phyloP scores from a whole-genome alignment of 2,888 invertebrate species.

The Machimus atricapillus region DNA sequence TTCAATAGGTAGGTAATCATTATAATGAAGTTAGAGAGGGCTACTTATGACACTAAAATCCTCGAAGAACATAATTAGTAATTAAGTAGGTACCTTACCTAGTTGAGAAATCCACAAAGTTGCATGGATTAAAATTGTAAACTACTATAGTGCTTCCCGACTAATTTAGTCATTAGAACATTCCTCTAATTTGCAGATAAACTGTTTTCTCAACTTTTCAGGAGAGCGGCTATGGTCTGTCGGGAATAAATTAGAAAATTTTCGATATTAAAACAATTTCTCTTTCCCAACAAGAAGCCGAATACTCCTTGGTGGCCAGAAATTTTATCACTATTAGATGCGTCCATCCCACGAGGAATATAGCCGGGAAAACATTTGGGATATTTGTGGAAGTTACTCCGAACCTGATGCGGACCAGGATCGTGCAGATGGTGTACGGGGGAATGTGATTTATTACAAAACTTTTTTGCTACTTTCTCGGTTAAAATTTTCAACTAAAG shows the following conservation, averaged over 20 bases:
- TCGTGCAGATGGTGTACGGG: not conserved
- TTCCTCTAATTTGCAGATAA: not conserved
- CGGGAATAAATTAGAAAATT: not conserved
- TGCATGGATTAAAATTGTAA: not conserved
- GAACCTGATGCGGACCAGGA: not conserved
- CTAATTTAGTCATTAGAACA: not conserved
- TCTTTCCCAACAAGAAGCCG: not conserved
- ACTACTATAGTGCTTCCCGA: not conserved
- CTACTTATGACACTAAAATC: no score
- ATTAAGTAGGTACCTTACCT: not conserved
- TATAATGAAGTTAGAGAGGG: no score
- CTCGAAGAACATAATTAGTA: not conserved
- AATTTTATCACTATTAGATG: not conserved
- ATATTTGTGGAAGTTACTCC: not conserved
- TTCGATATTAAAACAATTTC: not conserved
- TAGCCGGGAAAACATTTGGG: not conserved
- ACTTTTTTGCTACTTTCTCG: conserved; percentile 33
- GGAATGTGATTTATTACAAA: conserved; percentile 33
- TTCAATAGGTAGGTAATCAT: no score
- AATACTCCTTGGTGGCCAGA: not conserved
- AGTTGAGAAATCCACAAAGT: not conserved
- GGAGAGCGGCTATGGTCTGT: not conserved
- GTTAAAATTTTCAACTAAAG: conserved; percentile 32
- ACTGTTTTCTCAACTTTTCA: not conserved
- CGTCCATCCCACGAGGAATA: not conserved